A percentile compares a stretch with the other conserved stretches of the same genome.
Evolutionary conservation across 2,888 invertebrate species (phyloP).

Genomic region (Lacanobia wlatinum): DNA sequence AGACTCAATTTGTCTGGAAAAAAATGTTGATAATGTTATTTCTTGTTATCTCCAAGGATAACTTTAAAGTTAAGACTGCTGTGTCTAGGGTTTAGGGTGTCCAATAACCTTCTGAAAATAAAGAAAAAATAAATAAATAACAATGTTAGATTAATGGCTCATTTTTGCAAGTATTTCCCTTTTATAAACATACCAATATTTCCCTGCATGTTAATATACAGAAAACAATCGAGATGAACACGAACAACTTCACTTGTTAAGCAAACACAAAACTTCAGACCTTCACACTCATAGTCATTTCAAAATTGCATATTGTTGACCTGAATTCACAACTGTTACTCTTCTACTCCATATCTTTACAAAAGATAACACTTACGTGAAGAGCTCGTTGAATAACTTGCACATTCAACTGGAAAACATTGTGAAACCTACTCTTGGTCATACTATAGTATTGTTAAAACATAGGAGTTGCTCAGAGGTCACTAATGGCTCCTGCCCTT

Average conservation of each 20-base stretch:
- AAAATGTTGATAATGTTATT: no score
- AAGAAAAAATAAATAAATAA: no score
- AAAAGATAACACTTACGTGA: constrained; percentile 55
- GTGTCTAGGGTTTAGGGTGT: not conserved
- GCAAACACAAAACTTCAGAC: constrained; percentile 17
- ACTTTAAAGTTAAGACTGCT: no score
- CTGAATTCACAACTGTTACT: constrained; percentile 41
- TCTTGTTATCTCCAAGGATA: no score
- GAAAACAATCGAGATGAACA: not conserved
- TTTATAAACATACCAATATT: not conserved
- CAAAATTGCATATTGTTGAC: constrained; percentile 56
- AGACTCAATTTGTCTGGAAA: no score
- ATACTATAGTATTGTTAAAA: constrained; percentile 11
- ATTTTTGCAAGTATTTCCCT: no score
- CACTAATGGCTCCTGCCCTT: constrained; percentile 32
- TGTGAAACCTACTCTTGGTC: constrained; percentile 29
- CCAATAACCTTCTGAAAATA: no score
- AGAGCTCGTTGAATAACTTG: constrained; percentile 48
- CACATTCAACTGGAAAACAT: constrained; percentile 35
- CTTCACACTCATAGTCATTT: constrained; percentile 34
- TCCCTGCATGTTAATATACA: not conserved
- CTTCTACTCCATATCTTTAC: constrained; percentile 29
- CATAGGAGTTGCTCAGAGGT: not conserved
- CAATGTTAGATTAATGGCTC: no score
- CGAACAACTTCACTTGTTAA: constrained; percentile 4